Percentiles rank a stretch among this genome's conserved stretches.
phyloP scores from a whole-genome alignment of 2,888 invertebrate species.

The Eilema sororculum region DNA sequence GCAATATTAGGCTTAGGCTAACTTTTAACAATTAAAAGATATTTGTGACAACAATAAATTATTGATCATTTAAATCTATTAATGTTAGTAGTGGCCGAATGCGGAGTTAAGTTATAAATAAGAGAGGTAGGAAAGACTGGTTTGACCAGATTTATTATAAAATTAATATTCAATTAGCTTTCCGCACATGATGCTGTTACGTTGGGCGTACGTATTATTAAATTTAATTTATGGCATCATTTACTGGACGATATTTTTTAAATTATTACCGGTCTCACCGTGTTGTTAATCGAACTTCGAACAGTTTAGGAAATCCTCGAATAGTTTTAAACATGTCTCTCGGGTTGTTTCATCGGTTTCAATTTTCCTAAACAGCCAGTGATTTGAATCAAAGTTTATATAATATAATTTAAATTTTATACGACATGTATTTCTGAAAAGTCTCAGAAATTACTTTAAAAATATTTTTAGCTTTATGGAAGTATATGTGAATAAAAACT shows the following conservation, averaged over 20 bases:
- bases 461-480: too few relatives aligned
- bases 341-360: constrained; percentile 13
- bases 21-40: constrained; percentile 42
- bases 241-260: constrained; percentile 83
- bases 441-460: too few relatives aligned
- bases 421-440: too few relatives aligned
- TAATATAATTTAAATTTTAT: too few relatives aligned
- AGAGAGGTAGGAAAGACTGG: constrained; percentile 72
- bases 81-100: constrained; percentile 59
- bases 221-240: constrained; percentile 86
- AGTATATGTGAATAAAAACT: too few relatives aligned
- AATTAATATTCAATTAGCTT: constrained; percentile 87
- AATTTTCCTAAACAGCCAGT: too few relatives aligned
- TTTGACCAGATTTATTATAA: constrained; percentile 83
- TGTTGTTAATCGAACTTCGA: constrained; percentile 74
- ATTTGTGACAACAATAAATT: constrained; percentile 57
- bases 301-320: constrained; percentile 65
- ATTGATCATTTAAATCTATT: constrained; percentile 60
- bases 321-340: constrained; percentile 22
- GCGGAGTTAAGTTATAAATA: constrained; percentile 79
- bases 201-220: constrained; percentile 85
- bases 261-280: constrained; percentile 80
- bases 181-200: constrained; percentile 84
- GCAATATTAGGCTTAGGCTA: constrained; percentile 66
- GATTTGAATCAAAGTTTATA: too few relatives aligned